These are phyloP conservation scores for Noturus placidus DNA, from an alignment of 2,113 vertebrate species.

Conservation along the genomic window DNA sequence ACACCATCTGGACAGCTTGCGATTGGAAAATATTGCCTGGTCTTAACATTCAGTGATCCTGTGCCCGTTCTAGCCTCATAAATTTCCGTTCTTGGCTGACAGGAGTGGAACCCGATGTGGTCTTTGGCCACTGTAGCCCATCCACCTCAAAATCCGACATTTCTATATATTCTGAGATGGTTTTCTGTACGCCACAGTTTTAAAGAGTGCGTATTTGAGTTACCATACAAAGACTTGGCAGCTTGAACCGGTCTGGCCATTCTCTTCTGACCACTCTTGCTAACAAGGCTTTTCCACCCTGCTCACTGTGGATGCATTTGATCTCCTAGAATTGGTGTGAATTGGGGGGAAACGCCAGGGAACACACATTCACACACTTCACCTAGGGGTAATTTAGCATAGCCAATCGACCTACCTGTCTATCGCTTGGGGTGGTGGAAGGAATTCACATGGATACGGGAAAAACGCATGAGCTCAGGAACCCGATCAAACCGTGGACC, in stretches of 20 bases:
- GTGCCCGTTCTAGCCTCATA: background rate
- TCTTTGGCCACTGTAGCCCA: background rate
- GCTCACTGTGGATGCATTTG: background rate
- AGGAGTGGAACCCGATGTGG: background rate
- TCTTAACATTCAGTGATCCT: background rate
- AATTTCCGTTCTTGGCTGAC: background rate
- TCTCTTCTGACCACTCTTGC: too few relatives aligned
- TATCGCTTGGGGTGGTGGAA: too few relatives aligned
- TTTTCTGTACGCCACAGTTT: background rate
- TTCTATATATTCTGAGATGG: background rate
- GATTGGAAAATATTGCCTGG: background rate
- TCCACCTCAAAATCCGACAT: background rate
- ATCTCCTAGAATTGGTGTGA: too few relatives aligned
- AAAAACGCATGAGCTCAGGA: background rate
- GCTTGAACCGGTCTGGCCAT: background rate
- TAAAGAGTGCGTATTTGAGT: background rate
- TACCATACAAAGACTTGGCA: background rate
- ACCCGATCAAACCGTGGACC: background rate
- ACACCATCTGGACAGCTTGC: background rate
- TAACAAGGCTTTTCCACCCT: background rate
- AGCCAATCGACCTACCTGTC: background rate
- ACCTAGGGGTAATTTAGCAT: background rate
- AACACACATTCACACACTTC: background rate
- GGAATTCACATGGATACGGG: background rate
- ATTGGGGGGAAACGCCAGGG: too few relatives aligned